Percentiles rank a stretch among this genome's conserved stretches.
Conservation (phyloP, 2,888 invertebrate genomes). For the Thecophora atra region DNA sequence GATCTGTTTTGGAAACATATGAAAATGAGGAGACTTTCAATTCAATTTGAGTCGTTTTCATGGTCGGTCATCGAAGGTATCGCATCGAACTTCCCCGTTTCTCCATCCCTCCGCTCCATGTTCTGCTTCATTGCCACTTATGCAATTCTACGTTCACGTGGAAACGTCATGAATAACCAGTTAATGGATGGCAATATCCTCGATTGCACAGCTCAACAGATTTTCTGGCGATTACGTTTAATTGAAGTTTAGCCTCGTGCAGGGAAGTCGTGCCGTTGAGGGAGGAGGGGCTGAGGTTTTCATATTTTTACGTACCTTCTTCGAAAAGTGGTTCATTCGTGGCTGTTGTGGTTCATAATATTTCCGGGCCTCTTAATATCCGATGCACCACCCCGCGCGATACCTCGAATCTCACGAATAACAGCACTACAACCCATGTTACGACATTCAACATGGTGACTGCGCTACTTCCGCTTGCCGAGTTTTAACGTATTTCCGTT, state of each 20-base stretch:
- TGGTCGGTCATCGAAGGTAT: not conserved
- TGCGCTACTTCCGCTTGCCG: slow-evolving; percentile 57
- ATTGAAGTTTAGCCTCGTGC: not conserved
- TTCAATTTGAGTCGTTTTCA: not conserved
- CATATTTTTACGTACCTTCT: not conserved
- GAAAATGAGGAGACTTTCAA: not conserved
- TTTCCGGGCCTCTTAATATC: slow-evolving; percentile 17
- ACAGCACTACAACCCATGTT: not conserved
- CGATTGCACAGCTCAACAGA: slow-evolving; percentile 4
- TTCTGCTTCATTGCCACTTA: not conserved
- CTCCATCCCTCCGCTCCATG: not conserved
- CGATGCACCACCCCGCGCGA: not conserved
- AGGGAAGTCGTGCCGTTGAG: not conserved
- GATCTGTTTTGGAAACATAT: not conserved
- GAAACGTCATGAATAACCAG: not conserved
- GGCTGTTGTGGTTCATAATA: slow-evolving; percentile 7
- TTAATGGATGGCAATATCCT: not conserved
- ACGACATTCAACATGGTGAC: slow-evolving; percentile 45
- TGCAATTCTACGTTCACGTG: not conserved
- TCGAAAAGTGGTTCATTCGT: not conserved
- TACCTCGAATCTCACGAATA: not conserved
- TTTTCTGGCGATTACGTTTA: slow-evolving; percentile 1
- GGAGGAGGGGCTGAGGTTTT: not conserved
- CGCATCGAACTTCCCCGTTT: not conserved
- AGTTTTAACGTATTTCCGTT: slow-evolving; percentile 62